Conservation (phyloP, 2,888 invertebrate genomes). For the Trichacis sp. region DNA sequence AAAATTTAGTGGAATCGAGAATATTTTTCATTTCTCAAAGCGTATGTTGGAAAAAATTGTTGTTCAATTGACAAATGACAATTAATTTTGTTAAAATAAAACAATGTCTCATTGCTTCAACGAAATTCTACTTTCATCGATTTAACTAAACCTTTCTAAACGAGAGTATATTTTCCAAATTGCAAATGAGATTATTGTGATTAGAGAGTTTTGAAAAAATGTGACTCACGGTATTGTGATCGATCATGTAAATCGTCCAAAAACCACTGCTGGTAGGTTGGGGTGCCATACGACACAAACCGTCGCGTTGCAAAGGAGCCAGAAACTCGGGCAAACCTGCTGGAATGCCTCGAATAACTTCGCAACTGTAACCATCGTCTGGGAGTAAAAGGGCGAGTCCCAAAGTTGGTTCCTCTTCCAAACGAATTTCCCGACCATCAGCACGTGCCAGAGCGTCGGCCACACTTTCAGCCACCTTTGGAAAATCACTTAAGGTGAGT, state of each 20-base stretch:
- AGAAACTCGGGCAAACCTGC: slow-evolving; percentile 92
- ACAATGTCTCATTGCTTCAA: too few relatives aligned
- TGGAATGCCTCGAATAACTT: slow-evolving; percentile 94
- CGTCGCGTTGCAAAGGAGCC: slow-evolving; percentile 84
- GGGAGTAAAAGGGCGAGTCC: slow-evolving; percentile 93
- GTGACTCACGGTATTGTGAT: slow-evolving; percentile 72
- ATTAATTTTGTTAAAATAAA: too few relatives aligned
- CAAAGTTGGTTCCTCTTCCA: slow-evolving; percentile 93
- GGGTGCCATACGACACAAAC: slow-evolving; percentile 89
- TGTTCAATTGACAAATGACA: too few relatives aligned
- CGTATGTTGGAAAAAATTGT: too few relatives aligned
- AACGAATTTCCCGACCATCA: slow-evolving; percentile 88
- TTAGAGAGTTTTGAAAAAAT: too few relatives aligned
- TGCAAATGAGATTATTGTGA: too few relatives aligned
- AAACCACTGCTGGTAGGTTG: slow-evolving; percentile 92
- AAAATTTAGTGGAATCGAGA: too few relatives aligned
- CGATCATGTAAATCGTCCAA: slow-evolving; percentile 94
- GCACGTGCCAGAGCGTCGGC: slow-evolving; percentile 92
- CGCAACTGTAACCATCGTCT: slow-evolving; percentile 97
- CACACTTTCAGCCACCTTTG: slow-evolving; percentile 83
- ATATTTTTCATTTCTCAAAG: too few relatives aligned
- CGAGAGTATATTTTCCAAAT: too few relatives aligned
- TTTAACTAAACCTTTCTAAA: too few relatives aligned
- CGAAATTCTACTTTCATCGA: too few relatives aligned
- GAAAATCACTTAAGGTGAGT: not conserved